Conservation (phyloP, 2,113 vertebrate species). For the Parus major region DNA sequence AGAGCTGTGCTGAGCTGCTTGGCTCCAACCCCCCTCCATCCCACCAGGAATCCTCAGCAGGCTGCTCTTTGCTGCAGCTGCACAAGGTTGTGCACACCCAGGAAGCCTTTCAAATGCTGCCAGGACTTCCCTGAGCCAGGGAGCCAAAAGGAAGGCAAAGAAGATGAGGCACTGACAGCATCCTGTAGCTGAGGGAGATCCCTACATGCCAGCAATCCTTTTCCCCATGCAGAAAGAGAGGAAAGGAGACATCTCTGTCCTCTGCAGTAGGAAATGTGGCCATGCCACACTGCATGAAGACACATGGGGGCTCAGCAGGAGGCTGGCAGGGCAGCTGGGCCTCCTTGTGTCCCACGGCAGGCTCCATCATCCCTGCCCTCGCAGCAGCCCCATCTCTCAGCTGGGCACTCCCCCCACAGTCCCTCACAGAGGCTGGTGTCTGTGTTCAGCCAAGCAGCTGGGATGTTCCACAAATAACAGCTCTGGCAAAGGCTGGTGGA, state of each 20-base stretch:
- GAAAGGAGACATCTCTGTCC: background rate
- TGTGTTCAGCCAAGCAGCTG: background rate
- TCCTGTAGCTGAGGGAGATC: background rate
- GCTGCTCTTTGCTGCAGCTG: background rate
- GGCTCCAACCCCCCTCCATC: background rate
- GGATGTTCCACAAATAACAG: background rate
- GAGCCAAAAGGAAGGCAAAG: background rate
- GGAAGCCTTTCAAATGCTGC: background rate
- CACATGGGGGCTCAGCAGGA: background rate
- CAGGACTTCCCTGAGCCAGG: background rate
- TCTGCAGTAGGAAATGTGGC: background rate
- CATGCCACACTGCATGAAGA: too few species aligned
- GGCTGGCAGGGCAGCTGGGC: background rate
- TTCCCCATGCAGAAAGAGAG: background rate
- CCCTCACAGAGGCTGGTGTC: background rate
- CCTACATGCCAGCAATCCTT: background rate
- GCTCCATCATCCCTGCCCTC: background rate
- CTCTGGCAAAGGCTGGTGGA: background rate
- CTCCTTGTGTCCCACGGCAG: background rate
- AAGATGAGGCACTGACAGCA: background rate
- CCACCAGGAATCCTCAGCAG: constrained; percentile 3
- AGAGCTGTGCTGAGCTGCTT: background rate
- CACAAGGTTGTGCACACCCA: background rate
- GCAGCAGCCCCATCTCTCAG: background rate
- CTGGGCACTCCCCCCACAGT: background rate